These are phyloP conservation scores for Dunckerocampus dactyliophorus DNA, from an alignment of 2,113 vertebrate genomes.

Conservation along the genomic window DNA sequence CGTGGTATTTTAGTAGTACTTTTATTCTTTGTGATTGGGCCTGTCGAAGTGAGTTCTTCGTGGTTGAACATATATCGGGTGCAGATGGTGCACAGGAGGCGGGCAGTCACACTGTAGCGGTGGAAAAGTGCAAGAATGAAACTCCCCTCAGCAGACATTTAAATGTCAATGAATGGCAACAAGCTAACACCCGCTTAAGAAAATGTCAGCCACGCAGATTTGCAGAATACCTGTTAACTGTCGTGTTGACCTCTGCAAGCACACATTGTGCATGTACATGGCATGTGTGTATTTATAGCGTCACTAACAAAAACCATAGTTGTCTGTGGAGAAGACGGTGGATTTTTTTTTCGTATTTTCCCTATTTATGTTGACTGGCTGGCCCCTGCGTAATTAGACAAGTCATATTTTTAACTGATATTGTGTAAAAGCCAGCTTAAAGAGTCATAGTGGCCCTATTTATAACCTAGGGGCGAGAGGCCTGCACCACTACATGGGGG, in stretches of 20 bases:
- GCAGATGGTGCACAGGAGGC: slow-evolving; percentile 22
- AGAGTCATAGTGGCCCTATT: slow-evolving; percentile 71
- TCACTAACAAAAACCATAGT: slow-evolving; percentile 2
- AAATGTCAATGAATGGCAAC: slow-evolving; percentile 63
- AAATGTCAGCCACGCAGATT: slow-evolving; percentile 45
- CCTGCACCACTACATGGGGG: slow-evolving; percentile 62
- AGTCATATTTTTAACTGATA: slow-evolving; percentile 78
- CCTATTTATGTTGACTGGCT: slow-evolving; percentile 53
- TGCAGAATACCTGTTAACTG: slow-evolving; percentile 34
- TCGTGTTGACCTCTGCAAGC: slow-evolving; percentile 27
- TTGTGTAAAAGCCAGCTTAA: slow-evolving; percentile 74
- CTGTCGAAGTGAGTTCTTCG: slow-evolving; percentile 14
- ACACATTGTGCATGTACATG: slow-evolving; percentile 7
- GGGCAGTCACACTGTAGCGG: slow-evolving; percentile 24
- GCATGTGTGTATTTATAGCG: slow-evolving; percentile 13
- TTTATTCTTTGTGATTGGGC: slow-evolving; percentile 8
- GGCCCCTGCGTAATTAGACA: slow-evolving; percentile 67
- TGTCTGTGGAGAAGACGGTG: slow-evolving; percentile 28
- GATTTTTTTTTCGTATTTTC: slow-evolving; percentile 48
- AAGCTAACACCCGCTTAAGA: slow-evolving; percentile 26
- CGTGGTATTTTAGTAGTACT: slow-evolving; percentile 5
- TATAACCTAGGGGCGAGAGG: slow-evolving; percentile 70
- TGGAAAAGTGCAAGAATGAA: slow-evolving; percentile 49
- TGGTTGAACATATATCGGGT: slow-evolving; percentile 25
- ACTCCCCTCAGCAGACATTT: slow-evolving; percentile 32